Base-by-base conservation (phyloP, 1,140 invertebrate species). In the Drosophila ercepeae region DNA sequence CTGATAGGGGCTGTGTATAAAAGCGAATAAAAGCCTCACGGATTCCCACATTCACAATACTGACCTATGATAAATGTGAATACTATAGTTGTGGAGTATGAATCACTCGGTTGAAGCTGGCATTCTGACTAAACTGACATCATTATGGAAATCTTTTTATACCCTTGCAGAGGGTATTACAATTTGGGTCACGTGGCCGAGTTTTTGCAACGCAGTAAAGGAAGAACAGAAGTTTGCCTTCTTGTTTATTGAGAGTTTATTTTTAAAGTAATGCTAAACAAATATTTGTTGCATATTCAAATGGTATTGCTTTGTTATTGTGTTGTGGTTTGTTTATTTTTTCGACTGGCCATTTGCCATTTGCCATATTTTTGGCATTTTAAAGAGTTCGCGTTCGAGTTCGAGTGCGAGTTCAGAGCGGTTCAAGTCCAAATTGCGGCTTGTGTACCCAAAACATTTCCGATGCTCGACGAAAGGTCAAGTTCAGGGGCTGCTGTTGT, bases 381-480 rank as follows among this genome's bases (percentile, higher is more conserved):
- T 2, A 48, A 52, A 65, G 49, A 63, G 49, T 16, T 45, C 48
- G n/a, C n/a, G n/a, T n/a, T n/a, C n/a, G 46, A 67, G 49, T 71
- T 59, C 46, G n/a, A n/a, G n/a, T n/a, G n/a, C n/a, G 46, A 67
- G 49, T 71, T 59, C 46, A 60, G 29, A 36, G 46, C 25, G 51
- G 69, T 75, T 67, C 48, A 75, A 67, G 52, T 34, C 18, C 48
- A 27, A 49, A 51, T 60, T 25, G 48, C 36, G 14, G 39, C 16
- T 39, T 16, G 13, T 39, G 14, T 39, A 21, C 45, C 50, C 6
- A 50, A 71, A 19, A 72, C 69, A 63, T 52, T 72, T 63, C 68
- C 55, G 68, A 51, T 69, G 69, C 39, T 19, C 48, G 45, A 8
- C 46, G 16, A 75, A 75, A 68, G 72, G 72, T 75, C 72, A 75